These are phyloP conservation scores for Leptopterna dolabrata DNA, from an alignment of 2,888 invertebrate genomes.

Conservation along the genomic window DNA sequence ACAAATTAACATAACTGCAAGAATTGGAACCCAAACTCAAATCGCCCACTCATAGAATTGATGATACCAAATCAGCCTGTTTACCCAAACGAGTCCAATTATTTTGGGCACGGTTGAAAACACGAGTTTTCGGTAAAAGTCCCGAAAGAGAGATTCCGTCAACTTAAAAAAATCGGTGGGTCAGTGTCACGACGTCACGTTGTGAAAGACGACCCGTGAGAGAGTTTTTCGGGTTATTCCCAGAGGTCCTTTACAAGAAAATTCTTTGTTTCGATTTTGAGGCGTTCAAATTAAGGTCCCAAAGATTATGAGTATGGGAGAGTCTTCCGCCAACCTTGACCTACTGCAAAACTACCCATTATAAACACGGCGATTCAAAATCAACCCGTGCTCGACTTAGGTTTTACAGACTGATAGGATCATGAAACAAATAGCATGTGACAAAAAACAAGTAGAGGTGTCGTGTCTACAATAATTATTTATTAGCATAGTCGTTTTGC, in stretches of 20 bases:
- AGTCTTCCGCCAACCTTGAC: background rate
- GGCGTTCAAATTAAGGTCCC: background rate
- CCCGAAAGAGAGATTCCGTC: background rate
- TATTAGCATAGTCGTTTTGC: no score
- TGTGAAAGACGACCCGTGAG: background rate
- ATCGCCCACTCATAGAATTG: no score
- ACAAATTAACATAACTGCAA: no score
- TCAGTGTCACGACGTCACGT: background rate
- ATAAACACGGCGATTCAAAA: no score
- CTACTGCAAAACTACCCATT: background rate
- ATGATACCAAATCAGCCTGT: no score
- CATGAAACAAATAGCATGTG: no score
- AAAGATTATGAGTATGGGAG: background rate
- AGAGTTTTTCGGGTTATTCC: background rate
- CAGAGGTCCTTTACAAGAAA: background rate
- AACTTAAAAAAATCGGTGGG: background rate
- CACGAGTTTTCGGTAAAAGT: background rate
- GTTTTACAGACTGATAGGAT: no score
- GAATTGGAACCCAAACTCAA: no score
- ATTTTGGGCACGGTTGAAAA: background rate
- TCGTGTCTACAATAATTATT: no score
- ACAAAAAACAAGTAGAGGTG: no score
- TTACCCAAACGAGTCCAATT: no score
- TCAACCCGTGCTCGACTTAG: no score
- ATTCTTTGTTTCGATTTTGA: background rate